Evolutionary conservation across 1,140 invertebrate genomes (phyloP).

Genomic region (Paraescarpia echinospica): DNA sequence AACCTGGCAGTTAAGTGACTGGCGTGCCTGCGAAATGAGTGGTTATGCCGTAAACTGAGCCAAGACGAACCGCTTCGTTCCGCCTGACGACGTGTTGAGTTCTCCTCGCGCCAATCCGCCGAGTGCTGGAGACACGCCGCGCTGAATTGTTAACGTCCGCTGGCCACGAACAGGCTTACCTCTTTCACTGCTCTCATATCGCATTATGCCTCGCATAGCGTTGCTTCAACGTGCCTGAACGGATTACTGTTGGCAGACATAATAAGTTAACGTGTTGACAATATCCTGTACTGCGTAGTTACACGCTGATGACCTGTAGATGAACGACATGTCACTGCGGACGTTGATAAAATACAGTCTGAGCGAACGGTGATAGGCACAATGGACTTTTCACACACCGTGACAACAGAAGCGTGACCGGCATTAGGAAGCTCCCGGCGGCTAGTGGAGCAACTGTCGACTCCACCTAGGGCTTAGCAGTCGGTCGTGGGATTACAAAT

Average conservation of each 20-base stretch:
- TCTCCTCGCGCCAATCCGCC: too few species aligned
- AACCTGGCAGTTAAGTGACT: not conserved
- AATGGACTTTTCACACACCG: not conserved
- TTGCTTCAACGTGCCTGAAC: not conserved
- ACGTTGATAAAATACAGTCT: not conserved
- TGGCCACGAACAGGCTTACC: not conserved
- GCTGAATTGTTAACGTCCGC: not conserved
- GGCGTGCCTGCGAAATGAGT: not conserved
- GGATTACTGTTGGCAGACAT: not conserved
- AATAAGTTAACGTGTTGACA: not conserved
- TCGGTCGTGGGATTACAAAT: too few species aligned
- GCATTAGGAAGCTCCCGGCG: not conserved
- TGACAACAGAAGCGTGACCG: not conserved
- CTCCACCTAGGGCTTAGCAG: too few species aligned
- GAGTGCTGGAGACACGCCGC: not conserved
- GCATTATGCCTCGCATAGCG: not conserved
- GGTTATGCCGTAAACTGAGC: not conserved
- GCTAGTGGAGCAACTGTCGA: not conserved
- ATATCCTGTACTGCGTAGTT: not conserved
- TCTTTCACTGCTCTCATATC: not conserved
- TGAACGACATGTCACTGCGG: not conserved
- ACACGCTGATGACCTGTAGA: not conserved
- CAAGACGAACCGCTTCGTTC: not conserved
- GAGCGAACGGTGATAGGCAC: too few species aligned
- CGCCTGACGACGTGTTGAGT: not conserved